phyloP scores from a whole-genome alignment of 1,140 invertebrate species.

The Myzus persicae region DNA sequence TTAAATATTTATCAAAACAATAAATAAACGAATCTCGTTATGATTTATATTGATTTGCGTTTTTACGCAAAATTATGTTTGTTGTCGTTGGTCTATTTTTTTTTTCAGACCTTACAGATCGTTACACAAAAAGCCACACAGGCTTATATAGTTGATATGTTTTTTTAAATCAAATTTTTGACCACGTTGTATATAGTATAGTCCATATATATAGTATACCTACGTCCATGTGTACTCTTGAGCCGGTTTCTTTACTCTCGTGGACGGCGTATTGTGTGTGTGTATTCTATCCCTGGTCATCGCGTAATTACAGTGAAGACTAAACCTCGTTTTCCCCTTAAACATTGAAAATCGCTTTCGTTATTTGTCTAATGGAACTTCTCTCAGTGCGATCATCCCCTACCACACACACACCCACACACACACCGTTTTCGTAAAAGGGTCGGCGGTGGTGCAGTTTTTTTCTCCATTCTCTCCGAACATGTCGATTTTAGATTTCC shows the following conservation, averaged over 20 bases:
- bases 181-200: neutral
- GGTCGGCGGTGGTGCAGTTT: neutral
- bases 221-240: neutral
- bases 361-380: slow-evolving; percentile 53
- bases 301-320: slow-evolving; percentile 14
- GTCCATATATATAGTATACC: neutral
- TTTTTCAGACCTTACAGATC: neutral
- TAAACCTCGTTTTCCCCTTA: neutral
- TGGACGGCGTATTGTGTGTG: neutral
- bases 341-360: slow-evolving; percentile 56
- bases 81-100: neutral
- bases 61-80: neutral
- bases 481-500: slow-evolving; percentile 23
- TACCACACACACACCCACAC: neutral
- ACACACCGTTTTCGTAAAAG: neutral
- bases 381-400: neutral
- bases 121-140: neutral
- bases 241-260: neutral
- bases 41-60: neutral
- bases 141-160: neutral
- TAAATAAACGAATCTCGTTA: neutral
- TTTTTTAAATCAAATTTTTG: neutral
- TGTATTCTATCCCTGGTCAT: neutral
- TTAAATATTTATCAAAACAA: neutral
- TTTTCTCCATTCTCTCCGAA: neutral